Conservation (phyloP, 2,888 invertebrate genomes). For the Trichacis sp. region DNA sequence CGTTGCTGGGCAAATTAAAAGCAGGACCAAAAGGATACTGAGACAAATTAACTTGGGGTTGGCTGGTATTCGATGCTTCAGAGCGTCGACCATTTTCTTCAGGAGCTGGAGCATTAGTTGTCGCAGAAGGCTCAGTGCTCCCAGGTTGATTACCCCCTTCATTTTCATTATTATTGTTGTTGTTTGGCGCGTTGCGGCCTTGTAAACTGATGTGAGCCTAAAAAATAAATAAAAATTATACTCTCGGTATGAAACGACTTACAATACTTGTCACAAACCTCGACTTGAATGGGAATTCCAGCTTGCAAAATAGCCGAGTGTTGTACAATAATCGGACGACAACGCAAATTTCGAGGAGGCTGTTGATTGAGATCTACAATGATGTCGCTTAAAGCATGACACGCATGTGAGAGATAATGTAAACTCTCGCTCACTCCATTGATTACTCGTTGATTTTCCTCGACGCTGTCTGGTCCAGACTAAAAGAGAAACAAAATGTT, state of each 20-base stretch:
- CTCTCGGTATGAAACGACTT: neutral
- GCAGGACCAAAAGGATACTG: conserved; percentile 49
- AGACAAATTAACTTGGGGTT: conserved; percentile 32
- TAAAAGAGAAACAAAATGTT: too few species aligned
- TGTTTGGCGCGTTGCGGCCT: conserved; percentile 53
- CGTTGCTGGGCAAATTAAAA: conserved; percentile 67
- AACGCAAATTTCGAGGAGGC: conserved; percentile 78
- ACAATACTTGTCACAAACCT: conserved; percentile 62
- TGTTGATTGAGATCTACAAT: conserved; percentile 78
- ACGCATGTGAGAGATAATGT: conserved; percentile 89
- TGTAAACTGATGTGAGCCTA: conserved; percentile 60
- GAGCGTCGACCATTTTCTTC: conserved; percentile 44
- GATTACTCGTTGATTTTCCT: conserved; percentile 76
- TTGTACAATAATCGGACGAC: conserved; percentile 80
- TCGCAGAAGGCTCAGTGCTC: conserved; percentile 44
- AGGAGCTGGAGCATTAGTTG: conserved; percentile 16
- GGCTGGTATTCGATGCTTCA: conserved; percentile 38
- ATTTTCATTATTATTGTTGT: conserved; percentile 47
- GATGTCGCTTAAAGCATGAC: conserved; percentile 90
- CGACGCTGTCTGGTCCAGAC: conserved; percentile 64
- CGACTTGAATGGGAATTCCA: conserved; percentile 76
- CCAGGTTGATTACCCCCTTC: conserved; percentile 41
- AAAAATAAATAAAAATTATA: neutral
- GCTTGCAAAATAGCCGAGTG: conserved; percentile 77
- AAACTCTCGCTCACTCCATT: conserved; percentile 83